phyloP scores from a whole-genome alignment of 2,888 invertebrate species.

The Dynastes maya region DNA sequence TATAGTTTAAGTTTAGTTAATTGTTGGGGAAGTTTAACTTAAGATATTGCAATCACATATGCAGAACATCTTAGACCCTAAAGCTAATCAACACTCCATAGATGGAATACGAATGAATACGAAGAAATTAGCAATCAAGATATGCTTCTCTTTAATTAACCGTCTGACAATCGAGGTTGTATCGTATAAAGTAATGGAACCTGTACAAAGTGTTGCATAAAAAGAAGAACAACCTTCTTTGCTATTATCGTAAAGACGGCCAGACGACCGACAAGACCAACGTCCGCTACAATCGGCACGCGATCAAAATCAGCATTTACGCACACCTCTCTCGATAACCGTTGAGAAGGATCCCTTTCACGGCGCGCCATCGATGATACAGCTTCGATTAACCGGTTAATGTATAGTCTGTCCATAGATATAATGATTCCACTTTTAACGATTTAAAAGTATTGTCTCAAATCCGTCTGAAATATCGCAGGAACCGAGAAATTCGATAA shows the following conservation, averaged over 20 bases:
- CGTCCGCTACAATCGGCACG: conserved; percentile 19
- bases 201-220: background rate
- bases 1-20: no score
- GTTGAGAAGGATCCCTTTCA: background rate
- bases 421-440: no score
- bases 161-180: background rate
- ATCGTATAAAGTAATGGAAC: background rate
- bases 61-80: background rate
- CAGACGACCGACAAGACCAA: background rate
- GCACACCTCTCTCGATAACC: background rate
- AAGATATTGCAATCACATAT: background rate
- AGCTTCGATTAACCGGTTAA: background rate
- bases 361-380: background rate
- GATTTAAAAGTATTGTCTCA: no score
- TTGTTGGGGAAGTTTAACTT: no score
- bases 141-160: background rate
- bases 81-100: no score
- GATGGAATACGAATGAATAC: background rate
- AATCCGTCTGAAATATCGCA: no score
- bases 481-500: no score
- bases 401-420: no score
- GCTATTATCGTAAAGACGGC: conserved; percentile 21
- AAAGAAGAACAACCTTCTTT: background rate
- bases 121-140: background rate
- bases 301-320: conserved; percentile 21